These are phyloP conservation scores for Porites lobata DNA, from an alignment of 92 coral and sea anemone genomes.

Conservation along the genomic window DNA sequence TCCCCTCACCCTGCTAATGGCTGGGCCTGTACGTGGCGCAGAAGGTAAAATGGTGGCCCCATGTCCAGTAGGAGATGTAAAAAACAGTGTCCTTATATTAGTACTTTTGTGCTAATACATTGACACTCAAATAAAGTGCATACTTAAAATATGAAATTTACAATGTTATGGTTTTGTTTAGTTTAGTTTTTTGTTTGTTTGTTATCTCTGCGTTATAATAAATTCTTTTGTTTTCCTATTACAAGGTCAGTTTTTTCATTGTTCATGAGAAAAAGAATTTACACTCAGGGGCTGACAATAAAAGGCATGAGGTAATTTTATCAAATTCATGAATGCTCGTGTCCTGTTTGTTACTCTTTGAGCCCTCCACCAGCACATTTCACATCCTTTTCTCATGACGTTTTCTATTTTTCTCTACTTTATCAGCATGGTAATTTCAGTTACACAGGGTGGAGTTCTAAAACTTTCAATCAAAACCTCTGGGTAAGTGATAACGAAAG, in stretches of 20 bases:
- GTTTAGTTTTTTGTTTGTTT: not conserved
- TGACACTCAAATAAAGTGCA: too few relatives aligned
- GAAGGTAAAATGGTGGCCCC: too few relatives aligned
- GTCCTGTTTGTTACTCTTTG: too few relatives aligned
- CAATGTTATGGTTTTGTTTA: too few relatives aligned
- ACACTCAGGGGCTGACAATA: constrained; percentile 78
- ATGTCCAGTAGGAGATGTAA: too few relatives aligned
- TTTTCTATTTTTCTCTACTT: not conserved
- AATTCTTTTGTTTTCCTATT: not conserved
- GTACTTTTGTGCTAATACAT: too few relatives aligned
- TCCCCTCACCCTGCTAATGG: too few relatives aligned
- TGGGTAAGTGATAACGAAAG: constrained; percentile 61
- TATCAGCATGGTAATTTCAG: not conserved
- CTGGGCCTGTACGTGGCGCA: too few relatives aligned
- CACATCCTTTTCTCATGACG: too few relatives aligned
- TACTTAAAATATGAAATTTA: too few relatives aligned
- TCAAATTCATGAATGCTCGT: not conserved
- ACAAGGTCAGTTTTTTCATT: constrained; percentile 88
- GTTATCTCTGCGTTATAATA: not conserved
- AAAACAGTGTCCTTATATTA: too few relatives aligned
- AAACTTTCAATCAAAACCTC: constrained; percentile 75
- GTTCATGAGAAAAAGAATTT: not conserved
- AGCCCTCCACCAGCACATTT: too few relatives aligned
- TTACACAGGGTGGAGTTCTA: constrained; percentile 83
- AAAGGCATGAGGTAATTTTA: constrained; percentile 26